Conservation (phyloP, 2,797 vertebrate genomes). For the Sandelia bainsii region DNA sequence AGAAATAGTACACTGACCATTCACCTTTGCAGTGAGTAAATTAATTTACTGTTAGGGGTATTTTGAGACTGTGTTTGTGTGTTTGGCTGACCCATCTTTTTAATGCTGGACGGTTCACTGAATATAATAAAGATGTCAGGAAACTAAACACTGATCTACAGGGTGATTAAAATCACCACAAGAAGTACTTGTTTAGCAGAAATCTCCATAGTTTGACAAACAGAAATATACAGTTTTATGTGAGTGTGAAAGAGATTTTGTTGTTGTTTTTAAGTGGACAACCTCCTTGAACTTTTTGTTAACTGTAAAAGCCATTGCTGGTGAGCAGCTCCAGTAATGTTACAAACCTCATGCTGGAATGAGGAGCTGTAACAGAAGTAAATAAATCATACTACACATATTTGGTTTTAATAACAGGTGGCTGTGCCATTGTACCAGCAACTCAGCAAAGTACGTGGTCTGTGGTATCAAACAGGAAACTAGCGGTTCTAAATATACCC, state of each 20-base stretch:
- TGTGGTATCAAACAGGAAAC: not conserved
- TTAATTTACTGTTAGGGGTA: not conserved
- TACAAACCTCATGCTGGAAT: slow-evolving; percentile 4
- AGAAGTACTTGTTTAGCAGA: not conserved
- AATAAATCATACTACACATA: not conserved
- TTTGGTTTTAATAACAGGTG: slow-evolving; percentile 12
- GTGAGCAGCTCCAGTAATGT: slow-evolving; percentile 48
- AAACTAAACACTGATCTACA: slow-evolving; percentile 1
- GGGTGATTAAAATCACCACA: not conserved
- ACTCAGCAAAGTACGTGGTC: not conserved
- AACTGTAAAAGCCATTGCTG: not conserved
- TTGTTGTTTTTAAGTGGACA: slow-evolving; percentile 71
- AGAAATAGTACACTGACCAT: not conserved
- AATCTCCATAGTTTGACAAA: not conserved
- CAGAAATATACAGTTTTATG: not conserved
- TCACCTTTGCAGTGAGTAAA: not conserved
- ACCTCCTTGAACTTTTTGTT: slow-evolving; percentile 42
- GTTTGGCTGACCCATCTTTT: not conserved
- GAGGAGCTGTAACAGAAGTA: slow-evolving; percentile 11
- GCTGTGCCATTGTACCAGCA: slow-evolving; percentile 8
- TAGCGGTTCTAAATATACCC: not conserved
- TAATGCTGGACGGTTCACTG: not conserved
- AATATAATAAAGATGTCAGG: not conserved
- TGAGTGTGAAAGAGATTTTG: not conserved
- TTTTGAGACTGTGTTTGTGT: not conserved